phyloP scores from a whole-genome alignment of 2,888 invertebrate species.

The Plagodis dolabraria region DNA sequence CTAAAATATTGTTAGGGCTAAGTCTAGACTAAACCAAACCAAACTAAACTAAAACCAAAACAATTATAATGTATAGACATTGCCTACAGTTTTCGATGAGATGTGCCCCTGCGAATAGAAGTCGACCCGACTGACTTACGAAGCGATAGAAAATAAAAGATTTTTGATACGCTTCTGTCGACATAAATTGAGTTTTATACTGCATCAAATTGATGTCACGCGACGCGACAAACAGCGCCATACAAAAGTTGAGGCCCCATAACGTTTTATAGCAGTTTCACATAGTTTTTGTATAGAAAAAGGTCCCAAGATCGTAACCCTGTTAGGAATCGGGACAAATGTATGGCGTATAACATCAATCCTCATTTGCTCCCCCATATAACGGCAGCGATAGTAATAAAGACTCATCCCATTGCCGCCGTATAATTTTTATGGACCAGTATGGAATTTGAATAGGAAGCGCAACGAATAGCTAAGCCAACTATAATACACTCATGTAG shows the following conservation, averaged over 20 bases:
- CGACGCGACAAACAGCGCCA: conserved; percentile 21
- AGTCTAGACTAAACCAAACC: too few relatives aligned
- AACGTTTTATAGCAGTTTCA: conserved; percentile 21
- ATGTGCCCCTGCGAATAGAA: too few relatives aligned
- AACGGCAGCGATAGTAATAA: conserved; percentile 27
- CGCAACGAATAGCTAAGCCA: too few relatives aligned
- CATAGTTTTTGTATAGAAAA: conserved; percentile 16
- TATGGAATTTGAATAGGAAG: conserved; percentile 5
- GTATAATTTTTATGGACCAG: conserved; percentile 7
- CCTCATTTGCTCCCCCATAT: conserved; percentile 26
- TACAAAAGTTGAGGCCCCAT: conserved; percentile 9
- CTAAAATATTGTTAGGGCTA: too few relatives aligned
- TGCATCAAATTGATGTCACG: conserved; percentile 9
- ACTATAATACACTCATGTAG: too few relatives aligned
- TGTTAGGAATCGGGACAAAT: conserved; percentile 24
- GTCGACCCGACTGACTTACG: too few relatives aligned
- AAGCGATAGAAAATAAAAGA: conserved; percentile 3
- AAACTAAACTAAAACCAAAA: too few relatives aligned
- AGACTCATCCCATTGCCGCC: conserved; percentile 23
- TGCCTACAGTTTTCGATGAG: too few relatives aligned
- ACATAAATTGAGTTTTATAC: conserved; percentile 7
- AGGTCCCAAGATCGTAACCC: conserved; percentile 9
- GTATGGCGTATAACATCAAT: conserved; percentile 28
- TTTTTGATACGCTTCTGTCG: neutral
- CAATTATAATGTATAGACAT: too few relatives aligned